phyloP scores from a whole-genome alignment of 1,140 invertebrate genomes.

The Daktulosphaira vitifoliae region DNA sequence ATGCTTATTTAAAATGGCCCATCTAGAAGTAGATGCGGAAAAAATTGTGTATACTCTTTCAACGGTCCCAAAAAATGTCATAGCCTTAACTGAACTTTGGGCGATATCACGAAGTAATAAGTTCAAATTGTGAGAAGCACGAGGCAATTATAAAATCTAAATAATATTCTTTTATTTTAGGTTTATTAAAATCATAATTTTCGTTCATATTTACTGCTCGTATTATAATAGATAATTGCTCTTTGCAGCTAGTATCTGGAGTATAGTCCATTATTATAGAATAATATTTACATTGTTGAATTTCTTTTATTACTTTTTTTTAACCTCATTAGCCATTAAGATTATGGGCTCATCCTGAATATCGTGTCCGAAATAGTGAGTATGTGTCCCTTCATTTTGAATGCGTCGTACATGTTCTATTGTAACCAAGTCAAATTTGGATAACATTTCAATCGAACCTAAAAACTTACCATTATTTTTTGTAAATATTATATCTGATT shows the following conservation, averaged over 20 bases:
- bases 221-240: slow-evolving; percentile 31
- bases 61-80: background rate
- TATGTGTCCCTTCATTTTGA: slow-evolving; percentile 11
- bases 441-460: slow-evolving; percentile 30
- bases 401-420: slow-evolving; percentile 9
- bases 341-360: slow-evolving; percentile 31
- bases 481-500: background rate
- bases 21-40: slow-evolving; percentile 3
- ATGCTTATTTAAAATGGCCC: background rate
- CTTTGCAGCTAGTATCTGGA: slow-evolving; percentile 30
- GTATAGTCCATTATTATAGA: slow-evolving; percentile 36
- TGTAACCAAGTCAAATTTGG: slow-evolving; percentile 34
- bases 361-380: slow-evolving; percentile 34
- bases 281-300: slow-evolving; percentile 37
- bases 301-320: slow-evolving; percentile 37
- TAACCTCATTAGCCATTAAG: slow-evolving; percentile 34
- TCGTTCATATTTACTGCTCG: too few relatives aligned
- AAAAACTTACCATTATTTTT: slow-evolving; percentile 31
- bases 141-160: slow-evolving; percentile 4
- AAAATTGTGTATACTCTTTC: background rate
- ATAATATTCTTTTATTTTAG: slow-evolving; percentile 8
- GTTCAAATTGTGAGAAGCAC: background rate
- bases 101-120: background rate
- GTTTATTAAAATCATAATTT: too few relatives aligned
- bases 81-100: background rate